Base-by-base conservation (phyloP, 2,888 invertebrate species). In the Himalopsyche tibetana region DNA sequence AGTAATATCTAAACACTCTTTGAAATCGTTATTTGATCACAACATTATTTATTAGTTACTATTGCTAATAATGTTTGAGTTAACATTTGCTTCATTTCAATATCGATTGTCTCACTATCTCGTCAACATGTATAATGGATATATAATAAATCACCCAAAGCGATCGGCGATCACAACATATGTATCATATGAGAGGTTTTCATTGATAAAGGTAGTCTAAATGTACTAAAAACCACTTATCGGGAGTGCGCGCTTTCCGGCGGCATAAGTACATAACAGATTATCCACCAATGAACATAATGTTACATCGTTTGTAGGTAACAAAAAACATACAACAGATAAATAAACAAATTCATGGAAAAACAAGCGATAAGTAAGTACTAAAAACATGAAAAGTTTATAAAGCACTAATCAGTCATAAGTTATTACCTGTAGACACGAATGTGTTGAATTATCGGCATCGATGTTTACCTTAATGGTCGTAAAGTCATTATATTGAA, bases 201-300 rank as follows among this genome's bases (percentile, higher is more conserved):
- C 83, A 69, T 55, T 83, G 69, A 40, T 80, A 45, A 56, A 19
- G 55, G 79, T 36, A 40, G 45, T 17, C 55, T 84, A 84, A 45
- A 45, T 45, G 45, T 45, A 45, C 45, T 69, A 82, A 36, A 55
- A 51, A 45, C 8, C 55, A 40, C 45, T 84, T 84, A 84, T 84
- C 84, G 74, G 74, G 4, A 12, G 4, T 36, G 74, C 15, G 69
- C 42, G 74, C 45, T 55, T 55, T 79, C 79, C 84, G 84, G 40
- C 84, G 79, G 82, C 56, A 80, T 38, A 84, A 56, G 69, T 36
- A 28, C 28, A 12, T 36, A 28, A 69, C 28, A 69, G 69, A 74
- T 74, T 74, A 74, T 74, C 36, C 74, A 36, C 36, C 9, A 36
- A 36, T 36, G 36, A 74, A 74, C 74, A 38, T 74, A 38, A 38